A percentile compares a stretch with the other conserved stretches of the same genome.
Conservation (phyloP, 2,888 invertebrate genomes). For the Hyposoter didymator region DNA sequence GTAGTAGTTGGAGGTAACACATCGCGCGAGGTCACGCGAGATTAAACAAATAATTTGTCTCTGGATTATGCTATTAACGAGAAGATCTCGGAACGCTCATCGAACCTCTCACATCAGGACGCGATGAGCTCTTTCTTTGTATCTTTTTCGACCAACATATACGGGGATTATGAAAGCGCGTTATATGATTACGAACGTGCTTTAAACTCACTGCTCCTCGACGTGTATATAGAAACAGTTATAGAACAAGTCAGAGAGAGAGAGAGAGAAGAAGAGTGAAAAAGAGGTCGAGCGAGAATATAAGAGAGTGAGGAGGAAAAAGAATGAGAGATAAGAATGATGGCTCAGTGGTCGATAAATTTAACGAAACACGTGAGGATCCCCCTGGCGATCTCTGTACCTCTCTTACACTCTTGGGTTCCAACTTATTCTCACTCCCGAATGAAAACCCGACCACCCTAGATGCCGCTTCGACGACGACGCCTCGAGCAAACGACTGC, state of each 20-base stretch:
- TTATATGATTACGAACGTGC: constrained; percentile 41
- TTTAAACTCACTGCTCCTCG: constrained; percentile 27
- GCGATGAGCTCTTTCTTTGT: constrained; percentile 33
- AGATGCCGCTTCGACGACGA: constrained; percentile 47
- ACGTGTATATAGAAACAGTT: constrained; percentile 33
- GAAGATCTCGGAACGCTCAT: constrained; percentile 50
- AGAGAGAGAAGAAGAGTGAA: not conserved
- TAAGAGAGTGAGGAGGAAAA: constrained; percentile 20
- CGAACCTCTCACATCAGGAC: constrained; percentile 10
- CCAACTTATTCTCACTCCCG: constrained; percentile 52
- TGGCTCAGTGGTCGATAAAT: constrained; percentile 63
- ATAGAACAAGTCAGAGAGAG: constrained; percentile 8
- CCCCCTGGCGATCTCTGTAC: constrained; percentile 56
- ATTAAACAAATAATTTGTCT: constrained; percentile 64
- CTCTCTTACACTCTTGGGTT: constrained; percentile 35
- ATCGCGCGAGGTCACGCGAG: constrained; percentile 39
- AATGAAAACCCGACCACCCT: constrained; percentile 67
- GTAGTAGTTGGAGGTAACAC: constrained; percentile 1
- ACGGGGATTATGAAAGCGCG: constrained; percentile 29
- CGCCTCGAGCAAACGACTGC: constrained; percentile 60
- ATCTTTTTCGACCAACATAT: constrained; percentile 18
- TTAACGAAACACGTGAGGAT: constrained; percentile 62
- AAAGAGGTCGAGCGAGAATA: constrained; percentile 3
- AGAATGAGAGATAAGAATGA: constrained; percentile 56
- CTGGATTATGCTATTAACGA: constrained; percentile 54